Evolutionary conservation across 2,797 vertebrate species (phyloP), one percentile per base, ranked within the genome.

Genomic region (Acrossocheilus wenchowensis): DNA sequence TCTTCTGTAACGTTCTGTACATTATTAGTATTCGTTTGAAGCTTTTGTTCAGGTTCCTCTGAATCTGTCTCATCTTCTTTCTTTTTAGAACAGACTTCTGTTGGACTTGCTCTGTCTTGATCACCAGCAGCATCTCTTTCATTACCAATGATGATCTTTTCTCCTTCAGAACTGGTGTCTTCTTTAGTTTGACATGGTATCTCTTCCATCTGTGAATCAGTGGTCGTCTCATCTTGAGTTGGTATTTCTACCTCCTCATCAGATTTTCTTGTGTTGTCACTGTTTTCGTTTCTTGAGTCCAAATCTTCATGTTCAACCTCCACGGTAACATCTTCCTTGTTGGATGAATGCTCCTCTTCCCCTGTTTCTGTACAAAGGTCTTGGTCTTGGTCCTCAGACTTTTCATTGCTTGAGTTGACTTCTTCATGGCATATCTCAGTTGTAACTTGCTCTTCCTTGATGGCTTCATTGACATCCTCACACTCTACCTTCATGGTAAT

Each of bases 171-270:
- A 71, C 17, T 36, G n/a, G 36, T 78, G 10, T 79, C 75, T 73
- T 85, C 64, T 78, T 45, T 17, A 78, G 30, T 80, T 50, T 77
- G 12, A 66, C 72, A 39, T 62, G 84, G 19, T 26, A 73, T 30
- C 64, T 84, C 74, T 69, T 6, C 34, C 5, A 5, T 41, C 15
- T 84, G 74, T 78, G n/a, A 52, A 78, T 54, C 60, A 72, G 11
- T 71, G n/a, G 45, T 78, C 2, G 9, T 71, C 50, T 79, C 64
- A 48, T 72, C 79, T 62, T 62, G 77, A 21, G 41, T 72, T 26
- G 17, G 11, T 73, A 21, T 72, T 62, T 80, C 77, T 26, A 72
- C 60, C 19, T 79, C 36, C 9, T 77, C 15, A 30, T 79, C 77
- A 34, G 26, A 72, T 62, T 60, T 69, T 48, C 52, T 80, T 5